phyloP scores from a whole-genome alignment of 2,888 invertebrate genomes.

The Tyria jacobaeae region DNA sequence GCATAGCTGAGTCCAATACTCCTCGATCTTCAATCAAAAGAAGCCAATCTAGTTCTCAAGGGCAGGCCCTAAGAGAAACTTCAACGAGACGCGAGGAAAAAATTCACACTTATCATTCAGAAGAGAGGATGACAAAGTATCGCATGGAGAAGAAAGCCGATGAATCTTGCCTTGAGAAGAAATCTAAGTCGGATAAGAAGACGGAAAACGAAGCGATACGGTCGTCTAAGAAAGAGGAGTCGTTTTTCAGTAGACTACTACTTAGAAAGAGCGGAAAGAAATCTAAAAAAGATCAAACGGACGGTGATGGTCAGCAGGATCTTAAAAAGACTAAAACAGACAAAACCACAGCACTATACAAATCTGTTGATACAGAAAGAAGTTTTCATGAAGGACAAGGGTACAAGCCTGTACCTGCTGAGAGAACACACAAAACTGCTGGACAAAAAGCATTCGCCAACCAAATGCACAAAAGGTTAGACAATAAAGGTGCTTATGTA shows the following conservation, averaged over 20 bases:
- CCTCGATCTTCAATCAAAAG: constrained; percentile 81
- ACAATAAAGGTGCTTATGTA: constrained; percentile 82
- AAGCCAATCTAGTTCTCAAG: constrained; percentile 83
- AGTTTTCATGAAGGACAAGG: constrained; percentile 65
- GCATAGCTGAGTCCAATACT: constrained; percentile 77
- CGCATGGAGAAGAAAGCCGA: constrained; percentile 77
- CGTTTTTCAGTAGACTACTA: constrained; percentile 89
- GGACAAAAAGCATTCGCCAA: constrained; percentile 83
- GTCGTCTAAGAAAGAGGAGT: constrained; percentile 85
- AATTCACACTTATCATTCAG: constrained; percentile 64
- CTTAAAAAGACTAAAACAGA: constrained; percentile 76
- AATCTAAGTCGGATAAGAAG: constrained; percentile 82
- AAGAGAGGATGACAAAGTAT: constrained; percentile 72
- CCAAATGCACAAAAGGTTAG: constrained; percentile 83
- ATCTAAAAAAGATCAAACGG: constrained; percentile 86
- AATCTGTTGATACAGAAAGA: constrained; percentile 71
- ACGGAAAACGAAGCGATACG: constrained; percentile 81
- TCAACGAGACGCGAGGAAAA: constrained; percentile 66
- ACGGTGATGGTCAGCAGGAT: constrained; percentile 75
- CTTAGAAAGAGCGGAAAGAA: constrained; percentile 91
- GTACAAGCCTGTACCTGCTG: constrained; percentile 76
- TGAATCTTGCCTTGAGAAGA: constrained; percentile 82
- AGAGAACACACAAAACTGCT: constrained; percentile 78
- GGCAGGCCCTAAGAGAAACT: constrained; percentile 71
- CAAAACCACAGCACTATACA: constrained; percentile 70